Conservation (phyloP, 2,888 invertebrate genomes). For the Cantharis flavilabris region DNA sequence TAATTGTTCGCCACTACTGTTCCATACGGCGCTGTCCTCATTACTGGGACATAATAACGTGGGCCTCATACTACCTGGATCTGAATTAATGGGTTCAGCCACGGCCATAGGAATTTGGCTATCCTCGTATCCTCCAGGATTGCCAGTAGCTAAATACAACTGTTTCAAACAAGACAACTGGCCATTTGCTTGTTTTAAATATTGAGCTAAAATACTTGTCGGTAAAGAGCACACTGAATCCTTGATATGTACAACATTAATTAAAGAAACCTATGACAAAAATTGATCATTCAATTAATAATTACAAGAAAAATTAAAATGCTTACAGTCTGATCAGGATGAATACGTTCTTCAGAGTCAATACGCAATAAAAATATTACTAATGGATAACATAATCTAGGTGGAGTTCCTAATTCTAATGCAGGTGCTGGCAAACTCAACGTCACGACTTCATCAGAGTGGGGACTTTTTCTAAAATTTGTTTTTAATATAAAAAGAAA, state of each 20-base stretch:
- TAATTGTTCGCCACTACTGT: constrained; percentile 63
- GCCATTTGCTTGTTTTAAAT: constrained; percentile 82
- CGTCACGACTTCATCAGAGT: constrained; percentile 68
- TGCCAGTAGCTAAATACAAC: constrained; percentile 76
- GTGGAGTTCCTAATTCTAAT: constrained; percentile 72
- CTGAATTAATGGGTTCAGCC: constrained; percentile 59
- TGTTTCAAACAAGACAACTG: constrained; percentile 84
- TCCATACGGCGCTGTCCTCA: constrained; percentile 60
- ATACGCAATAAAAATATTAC: constrained; percentile 75
- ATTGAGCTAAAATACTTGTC: constrained; percentile 83
- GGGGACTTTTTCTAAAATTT: constrained; percentile 64
- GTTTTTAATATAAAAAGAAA: not conserved
- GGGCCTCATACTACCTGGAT: constrained; percentile 49
- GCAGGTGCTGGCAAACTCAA: constrained; percentile 66
- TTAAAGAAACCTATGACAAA: constrained; percentile 72
- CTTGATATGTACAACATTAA: constrained; percentile 82
- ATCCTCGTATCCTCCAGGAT: constrained; percentile 62
- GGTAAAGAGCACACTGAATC: constrained; percentile 80
- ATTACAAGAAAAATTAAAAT: not conserved
- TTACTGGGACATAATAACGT: constrained; percentile 50
- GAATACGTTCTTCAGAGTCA: constrained; percentile 62
- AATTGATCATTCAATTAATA: constrained; percentile 24
- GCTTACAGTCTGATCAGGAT: constrained; percentile 78
- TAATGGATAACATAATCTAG: constrained; percentile 75
- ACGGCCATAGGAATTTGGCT: constrained; percentile 59